phyloP scores from a whole-genome alignment of 2,797 vertebrate genomes.

The Sebastes oblongus region DNA sequence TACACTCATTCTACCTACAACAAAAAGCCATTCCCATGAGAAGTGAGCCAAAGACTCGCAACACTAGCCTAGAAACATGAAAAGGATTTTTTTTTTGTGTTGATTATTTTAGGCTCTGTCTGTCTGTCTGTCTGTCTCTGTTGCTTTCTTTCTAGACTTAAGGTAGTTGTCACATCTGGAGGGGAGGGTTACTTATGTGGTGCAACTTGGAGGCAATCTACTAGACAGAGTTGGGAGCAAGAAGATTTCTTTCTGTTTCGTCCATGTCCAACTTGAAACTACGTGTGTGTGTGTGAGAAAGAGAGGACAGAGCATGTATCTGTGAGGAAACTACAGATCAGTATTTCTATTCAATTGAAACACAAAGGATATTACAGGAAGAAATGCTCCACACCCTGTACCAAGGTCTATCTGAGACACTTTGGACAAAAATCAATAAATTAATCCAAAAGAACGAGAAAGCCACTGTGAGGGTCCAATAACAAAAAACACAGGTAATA shows the following conservation, averaged over 20 bases:
- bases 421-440: constrained; percentile 53
- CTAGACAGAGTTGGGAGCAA: constrained; percentile 15
- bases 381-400: constrained; percentile 2
- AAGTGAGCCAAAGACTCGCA: constrained; percentile 61
- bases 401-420: not conserved
- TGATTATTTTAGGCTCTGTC: constrained; percentile 7
- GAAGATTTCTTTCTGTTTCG: constrained; percentile 44
- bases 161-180: constrained; percentile 62
- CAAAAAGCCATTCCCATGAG: constrained; percentile 75
- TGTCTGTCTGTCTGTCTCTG: constrained; percentile 16
- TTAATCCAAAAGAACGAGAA: constrained; percentile 33
- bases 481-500: constrained; percentile 21
- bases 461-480: constrained; percentile 6
- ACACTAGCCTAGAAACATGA: constrained; percentile 64
- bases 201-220: constrained; percentile 76
- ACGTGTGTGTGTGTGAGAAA: not conserved
- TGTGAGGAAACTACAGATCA: constrained; percentile 20
- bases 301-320: not conserved
- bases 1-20: constrained; percentile 77
- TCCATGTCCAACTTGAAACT: constrained; percentile 26
- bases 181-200: constrained; percentile 63
- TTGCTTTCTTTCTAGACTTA: constrained; percentile 61
- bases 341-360: constrained; percentile 11
- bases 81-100: constrained; percentile 47
- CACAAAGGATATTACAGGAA: constrained; percentile 31